These are phyloP conservation scores for Microcebus lehilahytsara DNA, from an alignment of 2,113 vertebrate genomes.

Conservation along the genomic window DNA sequence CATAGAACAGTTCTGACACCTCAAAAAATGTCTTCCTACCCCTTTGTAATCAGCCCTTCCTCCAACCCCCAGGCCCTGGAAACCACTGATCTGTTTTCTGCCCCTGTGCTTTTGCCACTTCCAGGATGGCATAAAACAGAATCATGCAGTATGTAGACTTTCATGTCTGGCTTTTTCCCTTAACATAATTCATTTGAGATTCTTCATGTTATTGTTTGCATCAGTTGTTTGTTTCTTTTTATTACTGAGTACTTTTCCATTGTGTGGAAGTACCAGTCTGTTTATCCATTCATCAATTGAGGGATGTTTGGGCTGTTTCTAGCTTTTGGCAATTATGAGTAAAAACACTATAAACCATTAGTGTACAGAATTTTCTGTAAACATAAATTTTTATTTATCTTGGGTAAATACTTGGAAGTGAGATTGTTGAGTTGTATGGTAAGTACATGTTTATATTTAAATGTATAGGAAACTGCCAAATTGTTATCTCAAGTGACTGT, in stretches of 20 bases:
- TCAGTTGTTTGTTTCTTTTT: neutral
- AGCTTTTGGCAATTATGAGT: neutral
- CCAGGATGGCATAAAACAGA: too few species aligned
- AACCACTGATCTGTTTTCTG: too few species aligned
- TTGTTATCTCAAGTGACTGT: neutral
- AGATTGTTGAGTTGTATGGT: neutral
- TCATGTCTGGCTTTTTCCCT: neutral
- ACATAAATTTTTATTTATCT: neutral
- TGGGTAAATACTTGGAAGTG: neutral
- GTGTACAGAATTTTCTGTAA: neutral
- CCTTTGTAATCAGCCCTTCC: too few species aligned
- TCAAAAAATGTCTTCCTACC: too few species aligned
- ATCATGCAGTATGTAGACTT: too few species aligned
- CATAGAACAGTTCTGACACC: too few species aligned
- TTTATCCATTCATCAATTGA: too few species aligned
- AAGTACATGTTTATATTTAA: neutral
- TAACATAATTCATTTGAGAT: neutral
- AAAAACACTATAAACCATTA: neutral
- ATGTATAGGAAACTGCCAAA: neutral
- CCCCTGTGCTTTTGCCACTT: too few species aligned
- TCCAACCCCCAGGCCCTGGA: too few species aligned
- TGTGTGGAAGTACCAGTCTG: neutral
- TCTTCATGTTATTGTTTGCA: neutral
- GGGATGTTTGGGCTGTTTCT: neutral
- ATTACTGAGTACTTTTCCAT: neutral